Percentiles rank a stretch among this genome's conserved stretches.
phyloP scores from a whole-genome alignment of 2,797 vertebrate genomes.

The Pogonophryne albipinna region DNA sequence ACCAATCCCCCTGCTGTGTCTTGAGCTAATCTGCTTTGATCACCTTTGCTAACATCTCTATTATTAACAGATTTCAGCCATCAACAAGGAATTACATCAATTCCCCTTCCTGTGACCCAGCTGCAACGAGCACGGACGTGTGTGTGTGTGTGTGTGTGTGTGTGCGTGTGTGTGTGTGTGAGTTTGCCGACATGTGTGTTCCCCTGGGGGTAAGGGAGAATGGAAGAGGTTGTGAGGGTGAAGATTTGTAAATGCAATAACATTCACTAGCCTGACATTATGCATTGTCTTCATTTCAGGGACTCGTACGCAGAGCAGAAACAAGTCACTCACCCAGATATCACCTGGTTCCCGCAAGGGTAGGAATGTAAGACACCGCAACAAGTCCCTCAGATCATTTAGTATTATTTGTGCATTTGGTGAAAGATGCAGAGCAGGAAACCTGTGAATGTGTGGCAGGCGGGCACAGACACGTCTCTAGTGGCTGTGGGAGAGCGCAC shows the following conservation, averaged over 20 bases:
- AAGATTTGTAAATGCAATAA: constrained; percentile 69
- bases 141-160: constrained; percentile 41
- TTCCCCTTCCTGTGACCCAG: constrained; percentile 80
- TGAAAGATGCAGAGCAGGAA: constrained; percentile 79
- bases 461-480: constrained; percentile 78
- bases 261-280: constrained; percentile 50
- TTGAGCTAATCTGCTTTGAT: constrained; percentile 87
- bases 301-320: constrained; percentile 33
- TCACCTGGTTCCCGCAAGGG: constrained; percentile 55
- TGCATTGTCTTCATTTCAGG: constrained; percentile 58
- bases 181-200: constrained; percentile 59
- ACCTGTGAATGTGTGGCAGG: constrained; percentile 77
- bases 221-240: constrained; percentile 50
- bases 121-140: constrained; percentile 54
- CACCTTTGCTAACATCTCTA: constrained; percentile 89
- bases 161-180: constrained; percentile 14
- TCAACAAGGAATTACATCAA: constrained; percentile 85
- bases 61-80: constrained; percentile 88
- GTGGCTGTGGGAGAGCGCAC: constrained; percentile 80
- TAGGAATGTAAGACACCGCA: constrained; percentile 65
- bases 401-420: constrained; percentile 81
- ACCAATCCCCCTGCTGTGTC: constrained; percentile 76
- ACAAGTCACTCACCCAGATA: constrained; percentile 48
- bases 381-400: constrained; percentile 79
- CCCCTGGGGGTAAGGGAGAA: constrained; percentile 60